These are phyloP conservation scores for Saccostrea glomerata DNA, from an alignment of 1,140 invertebrate species.

Conservation along the genomic window DNA sequence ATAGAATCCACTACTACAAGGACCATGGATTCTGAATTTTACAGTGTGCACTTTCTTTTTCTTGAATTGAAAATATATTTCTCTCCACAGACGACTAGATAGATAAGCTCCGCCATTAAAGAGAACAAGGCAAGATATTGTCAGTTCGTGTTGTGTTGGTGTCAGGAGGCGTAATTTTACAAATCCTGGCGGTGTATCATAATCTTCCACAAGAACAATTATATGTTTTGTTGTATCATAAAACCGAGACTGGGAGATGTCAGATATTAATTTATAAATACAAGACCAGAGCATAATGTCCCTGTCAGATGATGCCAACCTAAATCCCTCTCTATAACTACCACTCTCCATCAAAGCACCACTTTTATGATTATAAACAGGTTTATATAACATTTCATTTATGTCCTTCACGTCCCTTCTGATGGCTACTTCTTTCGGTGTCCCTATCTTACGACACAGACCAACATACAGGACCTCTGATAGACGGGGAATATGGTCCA, in stretches of 20 bases:
- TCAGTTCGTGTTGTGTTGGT: background rate
- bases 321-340: background rate
- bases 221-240: background rate
- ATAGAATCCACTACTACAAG: background rate
- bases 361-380: background rate
- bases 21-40: background rate
- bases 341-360: background rate
- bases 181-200: background rate
- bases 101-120: background rate
- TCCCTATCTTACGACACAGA: constrained; percentile 4
- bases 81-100: background rate
- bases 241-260: background rate
- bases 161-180: background rate
- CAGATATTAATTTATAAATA: background rate
- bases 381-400: background rate
- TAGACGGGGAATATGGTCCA: too few species aligned
- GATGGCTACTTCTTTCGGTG: background rate
- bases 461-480: background rate
- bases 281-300: background rate
- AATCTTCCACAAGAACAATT: background rate
- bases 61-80: background rate
- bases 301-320: background rate
- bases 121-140: background rate
- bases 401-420: background rate
- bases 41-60: background rate